Evolutionary conservation across 2,113 vertebrate species (phyloP), one percentile per base, ranked within the genome.

Genomic region (Opisthocomus hoazin): DNA sequence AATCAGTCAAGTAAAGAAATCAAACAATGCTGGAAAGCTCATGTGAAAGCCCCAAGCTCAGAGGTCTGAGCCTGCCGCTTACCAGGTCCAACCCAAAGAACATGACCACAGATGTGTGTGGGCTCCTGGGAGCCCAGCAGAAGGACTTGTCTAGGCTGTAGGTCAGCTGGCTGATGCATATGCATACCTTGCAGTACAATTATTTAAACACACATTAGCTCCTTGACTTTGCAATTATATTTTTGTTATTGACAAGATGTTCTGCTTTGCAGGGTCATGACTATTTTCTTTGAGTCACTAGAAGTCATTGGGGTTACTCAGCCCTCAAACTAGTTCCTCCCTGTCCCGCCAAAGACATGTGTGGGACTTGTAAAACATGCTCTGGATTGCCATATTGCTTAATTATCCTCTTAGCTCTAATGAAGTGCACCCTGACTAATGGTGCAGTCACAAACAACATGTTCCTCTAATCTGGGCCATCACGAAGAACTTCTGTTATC

Each of bases 391-490:
- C 51, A 60, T 94, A 94, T 88, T 90, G 91, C 86, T 84, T 97
- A 94, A 97, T 97, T 97, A 94, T 93, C 66, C 80, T 91, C 95
- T 81, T 81, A 95, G 83, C 66, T 84, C 88, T 97, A 97, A 97
- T 97, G 95, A 96, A 93, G 77, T 86, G 84, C 74, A 76, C 93
- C 92, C 90, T 97, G 93, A 97, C 74, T 95, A 96, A 96, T 95
- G 91, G 50, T 93, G 92, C 94, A 97, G 83, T 94, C 94, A 94
- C 83, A 87, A 93, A 86, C 87, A 96, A 90, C 80, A 88, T 89
- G 87, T 92, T 97, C 85, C 63, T 73, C 15, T 95, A 85, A 95
- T 96, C 79, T 77, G 83, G 83, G 79, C 50, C 79, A 45, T 94
- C 97, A 94, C 69, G 70, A 91, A 78, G 85, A 90, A 58, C 84